Evolutionary conservation across 2,113 vertebrate genomes (phyloP).

Genomic region (Mugil cephalus): DNA sequence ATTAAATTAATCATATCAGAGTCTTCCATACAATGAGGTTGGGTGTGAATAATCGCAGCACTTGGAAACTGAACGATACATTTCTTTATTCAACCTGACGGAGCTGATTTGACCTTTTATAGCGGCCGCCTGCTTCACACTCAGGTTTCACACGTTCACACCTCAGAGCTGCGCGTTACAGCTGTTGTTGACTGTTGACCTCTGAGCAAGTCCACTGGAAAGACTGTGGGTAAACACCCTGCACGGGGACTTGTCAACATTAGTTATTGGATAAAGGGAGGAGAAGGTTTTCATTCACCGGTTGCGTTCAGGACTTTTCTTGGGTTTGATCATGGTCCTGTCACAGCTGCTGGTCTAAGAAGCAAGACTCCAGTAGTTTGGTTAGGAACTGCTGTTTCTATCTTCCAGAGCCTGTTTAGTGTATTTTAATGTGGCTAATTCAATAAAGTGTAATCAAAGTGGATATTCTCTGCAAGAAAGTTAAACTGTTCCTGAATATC

Average conservation of each 20-base stretch:
- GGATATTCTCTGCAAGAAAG: no score
- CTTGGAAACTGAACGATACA: neutral
- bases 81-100: constrained; percentile 1
- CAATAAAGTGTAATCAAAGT: no score
- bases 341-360: neutral
- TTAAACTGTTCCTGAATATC: neutral
- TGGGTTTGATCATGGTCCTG: neutral
- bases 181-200: constrained; percentile 8
- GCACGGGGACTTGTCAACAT: neutral
- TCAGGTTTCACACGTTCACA: constrained; percentile 15
- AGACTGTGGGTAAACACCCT: neutral
- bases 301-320: neutral
- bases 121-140: constrained; percentile 11
- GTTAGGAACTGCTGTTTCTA: no score
- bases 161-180: constrained; percentile 22
- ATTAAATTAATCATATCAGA: no score
- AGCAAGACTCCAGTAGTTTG: no score
- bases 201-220: neutral
- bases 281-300: neutral
- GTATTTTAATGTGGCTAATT: no score
- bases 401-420: no score
- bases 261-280: constrained; percentile 10
- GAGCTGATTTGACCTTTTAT: neutral
- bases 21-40: neutral
- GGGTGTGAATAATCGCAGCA: no score